Evolutionary conservation across 2,797 vertebrate genomes (phyloP).

Genomic region (Tamandua tetradactyla): DNA sequence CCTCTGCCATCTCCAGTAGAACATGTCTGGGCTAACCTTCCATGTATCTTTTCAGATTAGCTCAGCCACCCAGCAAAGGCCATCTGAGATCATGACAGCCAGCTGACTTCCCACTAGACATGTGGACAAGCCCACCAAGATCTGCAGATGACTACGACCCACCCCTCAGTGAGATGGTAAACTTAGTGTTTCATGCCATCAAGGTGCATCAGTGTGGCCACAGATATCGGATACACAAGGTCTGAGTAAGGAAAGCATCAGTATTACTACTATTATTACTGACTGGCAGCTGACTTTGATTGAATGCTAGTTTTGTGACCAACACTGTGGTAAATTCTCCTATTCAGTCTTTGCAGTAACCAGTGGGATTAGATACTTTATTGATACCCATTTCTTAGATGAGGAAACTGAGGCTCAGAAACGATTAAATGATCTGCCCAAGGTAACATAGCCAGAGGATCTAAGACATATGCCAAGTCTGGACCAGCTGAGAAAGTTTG

Average conservation of each 20-base stretch:
- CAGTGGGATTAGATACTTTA: neutral
- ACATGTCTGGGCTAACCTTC: neutral
- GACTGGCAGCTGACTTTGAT: neutral
- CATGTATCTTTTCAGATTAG: neutral
- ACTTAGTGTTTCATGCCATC: neutral
- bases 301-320: neutral
- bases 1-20: neutral
- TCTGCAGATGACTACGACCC: neutral
- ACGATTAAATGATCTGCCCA: neutral
- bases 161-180: neutral
- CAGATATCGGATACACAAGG: neutral
- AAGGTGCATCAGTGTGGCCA: neutral
- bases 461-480: neutral
- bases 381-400: neutral
- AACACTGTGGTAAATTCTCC: neutral
- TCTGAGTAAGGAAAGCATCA: neutral
- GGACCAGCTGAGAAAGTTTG: neutral
- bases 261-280: neutral
- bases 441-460: neutral
- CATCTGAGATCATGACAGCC: neutral
- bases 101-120: neutral
- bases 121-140: neutral
- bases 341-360: neutral
- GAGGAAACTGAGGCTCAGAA: slow-evolving; percentile 10
- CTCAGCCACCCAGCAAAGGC: neutral